A percentile compares a stretch with the other conserved stretches of the same genome.
These are phyloP conservation scores for Andinoacara biseriatus DNA, from an alignment of 2,113 vertebrate genomes.

Conservation along the genomic window DNA sequence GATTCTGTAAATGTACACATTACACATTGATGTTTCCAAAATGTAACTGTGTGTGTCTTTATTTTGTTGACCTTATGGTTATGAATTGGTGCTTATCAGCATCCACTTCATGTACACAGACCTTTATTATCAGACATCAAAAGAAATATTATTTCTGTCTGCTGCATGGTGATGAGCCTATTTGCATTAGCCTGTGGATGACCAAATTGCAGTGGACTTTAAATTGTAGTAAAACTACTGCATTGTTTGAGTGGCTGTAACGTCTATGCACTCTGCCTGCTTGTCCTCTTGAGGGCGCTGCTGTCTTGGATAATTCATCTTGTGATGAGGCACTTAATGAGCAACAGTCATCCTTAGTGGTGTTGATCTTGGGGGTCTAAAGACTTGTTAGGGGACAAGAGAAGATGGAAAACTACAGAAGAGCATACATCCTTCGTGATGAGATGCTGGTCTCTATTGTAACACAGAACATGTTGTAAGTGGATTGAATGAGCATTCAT, in stretches of 20 bases:
- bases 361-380: not conserved
- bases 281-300: constrained; percentile 49
- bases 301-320: not conserved
- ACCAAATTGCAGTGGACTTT: no score
- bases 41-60: no score
- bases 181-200: no score
- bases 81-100: no score
- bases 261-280: not conserved
- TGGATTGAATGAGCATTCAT: not conserved
- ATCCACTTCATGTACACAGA: no score
- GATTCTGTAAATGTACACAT: no score
- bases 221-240: not conserved
- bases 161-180: no score
- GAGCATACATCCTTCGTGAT: not conserved
- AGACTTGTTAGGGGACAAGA: not conserved
- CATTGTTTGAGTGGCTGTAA: not conserved
- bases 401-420: not conserved
- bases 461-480: not conserved
- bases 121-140: no score
- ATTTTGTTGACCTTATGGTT: no score
- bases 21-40: no score
- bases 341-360: not conserved
- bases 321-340: not conserved
- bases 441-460: not conserved
- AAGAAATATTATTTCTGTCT: no score